These are phyloP conservation scores for Acleris cristana DNA, from an alignment of 2,888 invertebrate species.

Conservation along the genomic window DNA sequence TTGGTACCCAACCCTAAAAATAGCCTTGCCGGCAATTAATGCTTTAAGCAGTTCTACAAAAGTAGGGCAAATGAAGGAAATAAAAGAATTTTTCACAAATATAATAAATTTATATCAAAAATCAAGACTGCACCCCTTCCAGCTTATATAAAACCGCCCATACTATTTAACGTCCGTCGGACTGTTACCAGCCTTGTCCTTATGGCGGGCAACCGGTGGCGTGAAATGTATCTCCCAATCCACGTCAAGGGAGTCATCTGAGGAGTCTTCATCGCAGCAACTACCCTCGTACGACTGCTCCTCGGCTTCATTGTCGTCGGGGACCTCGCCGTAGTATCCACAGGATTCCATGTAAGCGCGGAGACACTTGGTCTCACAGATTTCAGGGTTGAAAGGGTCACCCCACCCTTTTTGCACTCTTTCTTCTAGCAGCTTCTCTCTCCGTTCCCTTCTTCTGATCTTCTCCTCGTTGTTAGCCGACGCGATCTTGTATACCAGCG, in stretches of 20 bases:
- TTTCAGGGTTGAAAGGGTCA: conserved; percentile 60
- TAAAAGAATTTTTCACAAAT: no score
- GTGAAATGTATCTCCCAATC: conserved; percentile 76
- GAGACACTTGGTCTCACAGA: conserved; percentile 60
- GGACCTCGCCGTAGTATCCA: conserved; percentile 50
- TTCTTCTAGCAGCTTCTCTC: conserved; percentile 50
- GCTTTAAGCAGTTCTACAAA: no score
- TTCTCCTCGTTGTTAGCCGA: conserved; percentile 57
- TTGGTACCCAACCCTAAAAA: no score
- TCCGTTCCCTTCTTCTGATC: conserved; percentile 51
- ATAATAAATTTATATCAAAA: no score
- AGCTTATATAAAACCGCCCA: no score
- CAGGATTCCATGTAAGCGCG: conserved; percentile 61
- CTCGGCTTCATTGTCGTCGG: conserved; percentile 42
- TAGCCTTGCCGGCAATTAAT: no score
- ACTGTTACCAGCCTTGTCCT: background rate
- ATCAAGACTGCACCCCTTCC: no score
- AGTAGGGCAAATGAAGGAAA: no score
- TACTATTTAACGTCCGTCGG: conserved; percentile 25
- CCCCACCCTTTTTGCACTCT: conserved; percentile 54
- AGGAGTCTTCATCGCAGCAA: conserved; percentile 55
- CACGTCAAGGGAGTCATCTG: conserved; percentile 64
- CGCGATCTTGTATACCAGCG: conserved; percentile 65
- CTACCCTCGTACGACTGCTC: conserved; percentile 40
- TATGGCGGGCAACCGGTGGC: conserved; percentile 54